These are phyloP conservation scores for Listronotus oregonensis DNA, from an alignment of 1,140 invertebrate species.

Conservation along the genomic window DNA sequence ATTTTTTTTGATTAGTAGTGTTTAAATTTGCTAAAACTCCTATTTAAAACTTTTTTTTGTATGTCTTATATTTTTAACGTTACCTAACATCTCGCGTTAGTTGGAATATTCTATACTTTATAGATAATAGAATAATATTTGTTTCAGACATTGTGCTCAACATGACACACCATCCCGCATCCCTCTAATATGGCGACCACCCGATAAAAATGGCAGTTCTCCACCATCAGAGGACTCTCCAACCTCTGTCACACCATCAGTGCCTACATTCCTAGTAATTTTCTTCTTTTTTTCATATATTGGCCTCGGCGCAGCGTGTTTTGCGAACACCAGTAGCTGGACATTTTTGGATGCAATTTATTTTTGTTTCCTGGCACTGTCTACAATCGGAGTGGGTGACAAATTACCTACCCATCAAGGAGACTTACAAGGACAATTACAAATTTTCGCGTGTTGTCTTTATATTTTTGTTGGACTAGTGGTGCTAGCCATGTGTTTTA, in stretches of 20 bases:
- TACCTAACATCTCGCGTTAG: no score
- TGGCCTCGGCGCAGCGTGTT: conserved; percentile 71
- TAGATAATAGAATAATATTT: no score
- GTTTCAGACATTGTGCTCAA: conserved; percentile 54
- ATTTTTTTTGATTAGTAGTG: no score
- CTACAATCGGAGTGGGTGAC: conserved; percentile 87
- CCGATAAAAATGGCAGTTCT: conserved; percentile 53
- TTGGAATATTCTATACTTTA: no score
- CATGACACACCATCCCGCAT: conserved; percentile 75
- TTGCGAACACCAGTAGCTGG: conserved; percentile 77
- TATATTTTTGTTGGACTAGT: conserved; percentile 88
- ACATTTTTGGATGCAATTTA: conserved; percentile 82
- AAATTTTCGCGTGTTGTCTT: conserved; percentile 81
- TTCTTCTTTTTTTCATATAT: conserved; percentile 73
- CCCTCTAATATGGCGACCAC: conserved; percentile 66
- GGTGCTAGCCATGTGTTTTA: conserved; percentile 91
- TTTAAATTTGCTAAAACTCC: no score
- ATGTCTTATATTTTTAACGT: no score
- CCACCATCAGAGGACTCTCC: conserved; percentile 38
- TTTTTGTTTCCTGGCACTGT: conserved; percentile 86
- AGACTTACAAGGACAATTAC: conserved; percentile 67
- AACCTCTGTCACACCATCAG: conserved; percentile 58
- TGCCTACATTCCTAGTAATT: conserved; percentile 74
- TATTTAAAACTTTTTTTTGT: no score
- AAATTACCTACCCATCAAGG: conserved; percentile 71